Percentiles rank a stretch among this genome's conserved stretches.
Evolutionary conservation across 2,113 vertebrate species (phyloP).

Genomic region (Pachyramphus minor): DNA sequence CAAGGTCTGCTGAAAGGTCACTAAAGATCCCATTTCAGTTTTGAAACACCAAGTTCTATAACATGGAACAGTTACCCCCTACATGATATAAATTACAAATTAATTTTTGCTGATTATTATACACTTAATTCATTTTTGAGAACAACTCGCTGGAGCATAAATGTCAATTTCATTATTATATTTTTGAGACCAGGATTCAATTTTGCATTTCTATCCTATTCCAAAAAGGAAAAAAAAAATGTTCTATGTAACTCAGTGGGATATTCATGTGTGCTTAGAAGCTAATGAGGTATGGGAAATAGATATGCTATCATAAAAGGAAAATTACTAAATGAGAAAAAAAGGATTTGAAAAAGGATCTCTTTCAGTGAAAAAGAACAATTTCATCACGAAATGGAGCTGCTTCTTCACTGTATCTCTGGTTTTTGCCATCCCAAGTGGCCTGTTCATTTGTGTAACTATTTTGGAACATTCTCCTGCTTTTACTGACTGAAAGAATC

Average conservation of each 20-base stretch:
- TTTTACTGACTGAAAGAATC: slow-evolving; percentile 8
- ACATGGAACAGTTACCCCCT: slow-evolving; percentile 37
- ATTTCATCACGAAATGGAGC: slow-evolving; percentile 51
- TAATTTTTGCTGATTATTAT: slow-evolving; percentile 50
- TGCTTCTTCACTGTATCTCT: slow-evolving; percentile 35
- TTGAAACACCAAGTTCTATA: slow-evolving; percentile 27
- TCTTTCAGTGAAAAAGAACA: slow-evolving; percentile 57
- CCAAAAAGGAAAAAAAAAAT: slow-evolving; percentile 40
- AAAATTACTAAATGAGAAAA: slow-evolving; percentile 75
- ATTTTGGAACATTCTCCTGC: slow-evolving; percentile 51
- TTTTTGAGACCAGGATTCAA: slow-evolving; percentile 69
- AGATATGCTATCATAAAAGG: slow-evolving; percentile 74
- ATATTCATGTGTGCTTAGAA: slow-evolving; percentile 73
- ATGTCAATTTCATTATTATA: slow-evolving; percentile 73
- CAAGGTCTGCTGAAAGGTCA: slow-evolving; percentile 39
- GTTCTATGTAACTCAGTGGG: slow-evolving; percentile 77
- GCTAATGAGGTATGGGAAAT: slow-evolving; percentile 80
- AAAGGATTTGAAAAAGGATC: slow-evolving; percentile 66
- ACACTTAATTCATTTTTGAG: slow-evolving; percentile 30
- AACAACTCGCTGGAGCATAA: slow-evolving; percentile 70
- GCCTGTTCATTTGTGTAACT: slow-evolving; percentile 51
- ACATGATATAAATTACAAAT: slow-evolving; percentile 58
- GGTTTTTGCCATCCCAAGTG: background rate
- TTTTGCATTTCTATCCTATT: slow-evolving; percentile 76
- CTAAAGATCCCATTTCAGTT: background rate